These are phyloP conservation scores for Ammodramus savannarum DNA, from an alignment of 2,113 vertebrate genomes.

Conservation along the genomic window DNA sequence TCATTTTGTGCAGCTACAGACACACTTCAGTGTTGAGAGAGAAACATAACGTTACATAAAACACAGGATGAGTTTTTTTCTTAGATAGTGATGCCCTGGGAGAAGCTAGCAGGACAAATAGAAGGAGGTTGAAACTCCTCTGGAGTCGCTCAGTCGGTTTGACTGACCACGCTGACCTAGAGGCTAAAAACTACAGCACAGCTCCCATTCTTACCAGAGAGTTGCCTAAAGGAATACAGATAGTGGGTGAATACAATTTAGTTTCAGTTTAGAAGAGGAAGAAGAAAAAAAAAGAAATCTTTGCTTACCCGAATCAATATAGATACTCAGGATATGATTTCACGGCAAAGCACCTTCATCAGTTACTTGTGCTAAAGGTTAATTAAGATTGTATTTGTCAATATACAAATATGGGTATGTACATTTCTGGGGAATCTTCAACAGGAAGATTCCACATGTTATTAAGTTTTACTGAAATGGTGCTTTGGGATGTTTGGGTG, in stretches of 20 bases:
- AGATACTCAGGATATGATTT: not conserved
- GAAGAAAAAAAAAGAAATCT: not conserved
- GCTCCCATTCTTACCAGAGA: not conserved
- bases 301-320: not conserved
- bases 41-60: not conserved
- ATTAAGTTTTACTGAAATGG: not conserved
- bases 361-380: constrained; percentile 14
- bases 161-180: not conserved
- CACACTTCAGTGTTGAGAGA: not conserved
- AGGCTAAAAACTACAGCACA: not conserved
- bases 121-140: not conserved
- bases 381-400: constrained; percentile 15
- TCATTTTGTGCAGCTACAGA: not conserved
- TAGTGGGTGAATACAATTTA: not conserved
- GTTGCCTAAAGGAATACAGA: not conserved
- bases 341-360: not conserved
- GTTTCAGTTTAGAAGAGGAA: not conserved
- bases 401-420: not conserved
- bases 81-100: not conserved
- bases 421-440: not conserved
- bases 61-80: not conserved
- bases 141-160: not conserved
- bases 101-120: not conserved
- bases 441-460: not conserved
- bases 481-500: not conserved